Evolutionary conservation across 2,888 invertebrate species (phyloP).

Genomic region (Eristalinus aeneus): DNA sequence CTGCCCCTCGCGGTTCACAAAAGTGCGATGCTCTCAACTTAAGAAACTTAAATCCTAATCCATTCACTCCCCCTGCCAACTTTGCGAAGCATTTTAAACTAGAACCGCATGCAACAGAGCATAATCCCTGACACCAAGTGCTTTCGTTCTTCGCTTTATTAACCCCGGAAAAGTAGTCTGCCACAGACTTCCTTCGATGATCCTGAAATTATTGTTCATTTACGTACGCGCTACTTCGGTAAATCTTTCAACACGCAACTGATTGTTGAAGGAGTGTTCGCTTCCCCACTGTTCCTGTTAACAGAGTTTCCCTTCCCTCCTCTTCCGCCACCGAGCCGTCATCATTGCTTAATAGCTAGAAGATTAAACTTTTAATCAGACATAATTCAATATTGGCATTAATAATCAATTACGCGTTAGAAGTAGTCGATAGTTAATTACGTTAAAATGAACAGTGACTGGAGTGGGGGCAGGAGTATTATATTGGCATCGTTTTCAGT

Average conservation of each 20-base stretch:
- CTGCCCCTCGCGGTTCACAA: neutral
- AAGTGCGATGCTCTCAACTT: neutral
- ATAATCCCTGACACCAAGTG: neutral
- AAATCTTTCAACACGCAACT: neutral
- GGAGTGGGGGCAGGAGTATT: too few species aligned
- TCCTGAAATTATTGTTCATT: neutral
- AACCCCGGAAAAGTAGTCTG: neutral
- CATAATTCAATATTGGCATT: neutral
- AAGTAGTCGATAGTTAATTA: too few species aligned
- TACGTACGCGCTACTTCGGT: neutral
- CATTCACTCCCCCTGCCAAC: neutral
- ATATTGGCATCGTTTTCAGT: too few species aligned
- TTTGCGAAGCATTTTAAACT: neutral
- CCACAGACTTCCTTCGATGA: neutral
- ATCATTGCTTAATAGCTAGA: neutral
- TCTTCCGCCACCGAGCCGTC: too few species aligned
- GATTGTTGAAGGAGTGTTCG: too few species aligned
- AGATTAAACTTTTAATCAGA: neutral
- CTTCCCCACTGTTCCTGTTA: too few species aligned
- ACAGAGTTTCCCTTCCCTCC: too few species aligned
- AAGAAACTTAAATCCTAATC: neutral
- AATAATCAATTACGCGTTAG: too few species aligned
- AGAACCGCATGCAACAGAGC: neutral
- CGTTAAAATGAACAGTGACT: too few species aligned
- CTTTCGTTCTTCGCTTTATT: neutral